Percentiles rank a stretch among this genome's conserved stretches.
Evolutionary conservation across 2,797 vertebrate species (phyloP).

Genomic region (Monodelphis domestica): DNA sequence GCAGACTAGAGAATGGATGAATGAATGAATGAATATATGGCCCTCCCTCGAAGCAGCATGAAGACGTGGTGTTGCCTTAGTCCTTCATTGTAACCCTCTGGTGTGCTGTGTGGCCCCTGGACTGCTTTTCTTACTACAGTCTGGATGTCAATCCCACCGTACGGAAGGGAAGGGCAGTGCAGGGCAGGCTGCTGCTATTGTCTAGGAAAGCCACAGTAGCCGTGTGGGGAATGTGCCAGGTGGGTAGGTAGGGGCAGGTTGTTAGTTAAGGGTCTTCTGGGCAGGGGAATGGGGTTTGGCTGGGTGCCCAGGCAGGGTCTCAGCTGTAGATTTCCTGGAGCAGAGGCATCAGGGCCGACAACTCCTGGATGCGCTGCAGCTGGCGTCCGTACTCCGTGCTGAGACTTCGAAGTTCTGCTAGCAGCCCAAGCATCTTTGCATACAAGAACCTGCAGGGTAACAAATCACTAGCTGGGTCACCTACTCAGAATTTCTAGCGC

Average conservation of each 20-base stretch:
- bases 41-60: neutral
- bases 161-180: neutral
- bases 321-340: slow-evolving; percentile 84
- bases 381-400: slow-evolving; percentile 79
- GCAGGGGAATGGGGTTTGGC: too few species aligned
- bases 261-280: neutral
- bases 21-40: neutral
- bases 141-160: neutral
- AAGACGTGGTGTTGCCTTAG: slow-evolving; percentile 55
- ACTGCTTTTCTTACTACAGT: neutral
- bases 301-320: neutral
- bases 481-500: neutral
- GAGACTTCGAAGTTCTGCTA: slow-evolving; percentile 82
- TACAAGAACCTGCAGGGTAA: slow-evolving; percentile 81
- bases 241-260: neutral
- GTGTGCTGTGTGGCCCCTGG: neutral
- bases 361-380: slow-evolving; percentile 80
- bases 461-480: neutral
- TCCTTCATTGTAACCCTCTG: slow-evolving; percentile 43
- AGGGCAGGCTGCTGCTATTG: neutral
- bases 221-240: neutral
- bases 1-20: slow-evolving; percentile 52
- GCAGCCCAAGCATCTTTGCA: slow-evolving; percentile 81
- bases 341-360: slow-evolving; percentile 80
- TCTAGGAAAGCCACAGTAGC: neutral